Evolutionary conservation across 2,113 vertebrate genomes (phyloP), one percentile per base, ranked within the genome.

Genomic region (Dipodomys merriami): DNA sequence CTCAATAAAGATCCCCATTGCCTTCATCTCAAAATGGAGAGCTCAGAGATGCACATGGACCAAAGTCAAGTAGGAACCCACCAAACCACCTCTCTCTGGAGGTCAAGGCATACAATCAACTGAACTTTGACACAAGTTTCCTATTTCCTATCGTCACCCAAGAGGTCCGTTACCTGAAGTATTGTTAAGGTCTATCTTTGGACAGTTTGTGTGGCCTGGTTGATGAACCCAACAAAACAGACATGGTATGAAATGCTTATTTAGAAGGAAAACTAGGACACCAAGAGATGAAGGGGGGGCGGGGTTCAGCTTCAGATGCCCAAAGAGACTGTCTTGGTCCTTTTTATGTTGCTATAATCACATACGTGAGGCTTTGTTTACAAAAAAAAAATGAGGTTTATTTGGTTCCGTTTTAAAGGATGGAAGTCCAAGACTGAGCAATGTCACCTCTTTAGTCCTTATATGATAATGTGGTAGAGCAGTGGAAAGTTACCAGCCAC

Each of bases 251-350:
- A 81, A 82, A 84, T 64, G 25, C 19, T 89, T 74, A 33, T 77
- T 65, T 83, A 53, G 72, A 85, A 92, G 67, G 67, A 65, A 90
- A 94, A 88, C 72, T 33, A 46, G 88, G 76, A 62, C 27, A 78
- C 30, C 33, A 80, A 27, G n/a, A 29, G 12, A 72, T 25, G 16
- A 81, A 94, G 65, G 25, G 25, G 49, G 18, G 25, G 25, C 44
- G 18, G 46, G 13, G 72, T 12, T 46, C 9, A 12, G 20, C 57
- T 83, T 78, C 80, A 76, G 19, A 27, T 33, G 49, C 33, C 46
- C 0, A 35, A 20, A 65, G 18, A 80, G 91, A 23, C 13, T 44
- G 19, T 71, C 33, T 44, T 64, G 25, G 12, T 69, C 30, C 27
- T 2, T 33, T 62, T 62, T 20, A n/a, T 46, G 33, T 39, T 53